Percentiles rank a stretch among this genome's conserved stretches.
These are phyloP conservation scores for Argyrosomus regius DNA, from an alignment of 2,797 vertebrate species.

Conservation along the genomic window DNA sequence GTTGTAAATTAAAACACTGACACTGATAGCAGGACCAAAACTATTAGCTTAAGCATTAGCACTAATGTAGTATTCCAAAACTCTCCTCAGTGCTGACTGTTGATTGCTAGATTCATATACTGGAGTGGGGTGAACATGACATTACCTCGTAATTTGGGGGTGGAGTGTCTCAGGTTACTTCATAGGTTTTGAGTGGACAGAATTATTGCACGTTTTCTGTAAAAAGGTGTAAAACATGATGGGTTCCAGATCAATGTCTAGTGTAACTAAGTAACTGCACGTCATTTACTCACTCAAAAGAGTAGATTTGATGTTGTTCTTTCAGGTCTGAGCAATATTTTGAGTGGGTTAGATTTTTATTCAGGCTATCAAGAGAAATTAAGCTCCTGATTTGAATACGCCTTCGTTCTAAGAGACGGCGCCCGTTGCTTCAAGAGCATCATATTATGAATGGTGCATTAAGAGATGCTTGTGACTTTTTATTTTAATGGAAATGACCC, in stretches of 20 bases:
- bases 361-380: background rate
- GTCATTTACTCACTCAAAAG: slow-evolving; percentile 4
- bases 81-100: no score
- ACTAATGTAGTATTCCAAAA: no score
- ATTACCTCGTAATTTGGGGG: background rate
- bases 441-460: background rate
- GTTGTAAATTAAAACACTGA: no score
- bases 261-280: background rate
- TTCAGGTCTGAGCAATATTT: background rate
- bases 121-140: no score
- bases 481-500: slow-evolving; percentile 47
- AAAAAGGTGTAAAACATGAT: background rate
- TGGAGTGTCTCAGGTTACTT: no score
- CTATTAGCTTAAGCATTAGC: no score
- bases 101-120: no score
- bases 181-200: no score
- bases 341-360: background rate
- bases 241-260: background rate
- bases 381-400: background rate
- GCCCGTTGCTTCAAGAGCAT: background rate
- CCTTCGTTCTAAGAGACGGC: background rate
- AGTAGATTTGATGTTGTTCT: background rate
- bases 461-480: slow-evolving; percentile 17
- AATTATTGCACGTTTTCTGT: background rate
- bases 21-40: no score